Evolutionary conservation across 1,140 invertebrate genomes (phyloP), one percentile per base, ranked within the genome.

Genomic region (Linepithema humile): DNA sequence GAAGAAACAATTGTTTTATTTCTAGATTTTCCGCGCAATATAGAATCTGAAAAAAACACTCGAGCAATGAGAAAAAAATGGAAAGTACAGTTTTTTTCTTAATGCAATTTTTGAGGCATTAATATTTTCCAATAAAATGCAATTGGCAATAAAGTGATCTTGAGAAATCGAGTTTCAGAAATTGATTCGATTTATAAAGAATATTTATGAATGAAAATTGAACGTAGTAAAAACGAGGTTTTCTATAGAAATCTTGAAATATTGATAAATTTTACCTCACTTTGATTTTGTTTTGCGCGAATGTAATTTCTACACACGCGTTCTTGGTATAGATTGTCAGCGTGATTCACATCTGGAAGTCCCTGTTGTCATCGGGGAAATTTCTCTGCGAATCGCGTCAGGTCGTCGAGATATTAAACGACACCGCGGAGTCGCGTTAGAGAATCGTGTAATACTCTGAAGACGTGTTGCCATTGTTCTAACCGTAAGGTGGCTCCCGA

Each of bases 351-450:
- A 26, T 55, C 35, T 26, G 50, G n/a, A 48, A 80, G 70, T 80
- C 64, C 45, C 35, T 20, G 75, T 80, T 70, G 75, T 80, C 64
- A 80, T 80, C 50, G 53, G 48, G 48, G 75, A 80, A 80, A 80
- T 80, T 70, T 70, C 75, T 29, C 12, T 20, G 38, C 64, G 48
- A 80, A 78, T 20, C 7, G 72, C 23, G 74, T 67, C 60, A 48
- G 74, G 62, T 80, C 64, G 75, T 80, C 23, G 50, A 12, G 38
- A 80, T 80, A 80, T 80, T 80, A 70, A 80, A 80, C 75, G 48
- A 70, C 75, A 80, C 48, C 48, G 35, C 38, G 64, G 64, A 70
- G 35, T 32, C 64, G 35, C 75, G 48, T 80, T 70, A 80, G 75
- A 70, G 75, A 80, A 80, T 80, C 48, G 38, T 55, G 64, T 80